Evolutionary conservation across 2,888 invertebrate species (phyloP), one percentile per base, ranked within the genome.

Genomic region (Meta bourneti): DNA sequence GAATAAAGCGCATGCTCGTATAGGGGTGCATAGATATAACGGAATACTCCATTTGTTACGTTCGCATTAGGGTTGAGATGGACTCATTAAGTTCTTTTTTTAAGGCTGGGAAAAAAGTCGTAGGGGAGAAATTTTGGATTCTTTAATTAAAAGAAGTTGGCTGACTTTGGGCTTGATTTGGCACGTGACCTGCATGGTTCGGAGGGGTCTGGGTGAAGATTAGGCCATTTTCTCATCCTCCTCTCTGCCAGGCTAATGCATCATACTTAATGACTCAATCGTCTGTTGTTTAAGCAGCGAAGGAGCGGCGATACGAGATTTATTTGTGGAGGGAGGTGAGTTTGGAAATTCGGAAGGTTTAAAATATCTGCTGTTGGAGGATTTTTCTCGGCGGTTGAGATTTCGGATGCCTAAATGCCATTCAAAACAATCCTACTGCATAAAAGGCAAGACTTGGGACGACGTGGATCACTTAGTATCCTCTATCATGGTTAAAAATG

Each of bases 121-220:
- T 19, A 48, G 70, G 51, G 51, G 78, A 13, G 78, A 70, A 77
- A 13, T n/a, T 16, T 61, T 52, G 54, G 49, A 75, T 81, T 89
- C 89, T 89, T 89, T 89, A 89, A 89, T 89, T 89, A 89, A 89
- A 89, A 89, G 89, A 89, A 89, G 89, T 89, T 89, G 80, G 71
- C 82, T 82, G 82, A 89, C 89, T 88, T 88, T 74, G 51, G 19
- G 82, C 89, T 51, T 89, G 77, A 89, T 89, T 89, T 89, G 89
- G 89, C 89, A 75, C 89, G 89, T 88, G 88, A 54, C 71, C 8
- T 69, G 74, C 19, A 49, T 80, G 54, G 54, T 78, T 77, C 70
- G 70, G 34, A 61, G 69, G 48, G 20, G 19, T 61, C 77, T 51
- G 61, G 78, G 77, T 86, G 75, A 78, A 19, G 34, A 34, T 34